These are phyloP conservation scores for Drosophila bipectinata DNA, from an alignment of 1,140 invertebrate species.

Conservation along the genomic window DNA sequence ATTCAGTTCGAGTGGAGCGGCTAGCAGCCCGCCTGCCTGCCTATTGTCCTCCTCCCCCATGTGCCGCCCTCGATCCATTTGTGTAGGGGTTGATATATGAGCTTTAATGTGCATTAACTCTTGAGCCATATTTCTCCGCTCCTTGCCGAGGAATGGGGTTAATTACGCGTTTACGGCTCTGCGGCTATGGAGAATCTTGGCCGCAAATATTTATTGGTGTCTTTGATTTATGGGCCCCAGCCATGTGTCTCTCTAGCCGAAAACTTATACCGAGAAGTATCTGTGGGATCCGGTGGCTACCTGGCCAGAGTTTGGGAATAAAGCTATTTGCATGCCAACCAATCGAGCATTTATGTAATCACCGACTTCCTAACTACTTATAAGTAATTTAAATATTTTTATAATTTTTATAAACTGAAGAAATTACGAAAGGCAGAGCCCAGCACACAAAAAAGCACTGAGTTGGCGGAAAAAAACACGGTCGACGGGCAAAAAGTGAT, in stretches of 20 bases:
- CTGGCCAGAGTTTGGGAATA: not conserved
- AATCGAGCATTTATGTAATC: conserved; percentile 32
- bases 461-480: conserved; percentile 29
- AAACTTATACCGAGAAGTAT: conserved; percentile 11
- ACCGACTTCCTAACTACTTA: conserved; percentile 65
- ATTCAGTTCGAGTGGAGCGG: conserved; percentile 39
- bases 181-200: conserved; percentile 24
- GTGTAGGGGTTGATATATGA: conserved; percentile 73
- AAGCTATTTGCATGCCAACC: conserved; percentile 58
- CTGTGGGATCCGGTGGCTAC: conserved; percentile 10
- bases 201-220: conserved; percentile 72
- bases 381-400: conserved; percentile 74
- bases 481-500: conserved; percentile 1
- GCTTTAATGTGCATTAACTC: conserved; percentile 78
- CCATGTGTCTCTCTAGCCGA: conserved; percentile 38
- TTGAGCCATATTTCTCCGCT: conserved; percentile 54
- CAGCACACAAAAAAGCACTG: conserved; percentile 38
- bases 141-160: conserved; percentile 58
- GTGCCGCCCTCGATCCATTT: not conserved
- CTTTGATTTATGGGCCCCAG: conserved; percentile 67
- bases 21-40: conserved; percentile 36
- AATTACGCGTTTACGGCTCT: conserved; percentile 74
- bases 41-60: conserved; percentile 42
- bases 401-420: conserved; percentile 61
- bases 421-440: not conserved